Percentiles rank a stretch among this genome's conserved stretches.
Conservation (phyloP, 2,797 vertebrate species). For the Ciconia nigra region DNA sequence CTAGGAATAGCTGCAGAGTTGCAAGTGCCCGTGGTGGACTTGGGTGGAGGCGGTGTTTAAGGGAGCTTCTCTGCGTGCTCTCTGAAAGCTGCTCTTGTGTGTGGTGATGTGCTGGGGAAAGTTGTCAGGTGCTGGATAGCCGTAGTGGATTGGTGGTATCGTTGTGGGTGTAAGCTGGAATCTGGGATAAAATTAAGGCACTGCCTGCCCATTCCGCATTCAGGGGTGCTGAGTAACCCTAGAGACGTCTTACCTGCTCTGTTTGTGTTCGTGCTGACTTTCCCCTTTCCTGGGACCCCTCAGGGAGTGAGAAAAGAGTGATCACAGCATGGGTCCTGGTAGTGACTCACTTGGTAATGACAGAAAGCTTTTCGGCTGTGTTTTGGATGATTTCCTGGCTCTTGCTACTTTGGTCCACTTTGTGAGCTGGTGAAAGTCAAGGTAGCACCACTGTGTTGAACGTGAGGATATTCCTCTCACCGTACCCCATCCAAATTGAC, state of each 20-base stretch:
- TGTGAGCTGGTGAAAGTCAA: background rate
- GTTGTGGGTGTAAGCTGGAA: background rate
- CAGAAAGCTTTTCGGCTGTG: background rate
- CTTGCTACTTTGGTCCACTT: background rate
- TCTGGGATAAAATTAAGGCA: background rate
- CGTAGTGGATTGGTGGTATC: background rate
- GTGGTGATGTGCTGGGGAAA: background rate
- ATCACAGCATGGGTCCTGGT: background rate
- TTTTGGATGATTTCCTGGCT: background rate
- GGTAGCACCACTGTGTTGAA: background rate
- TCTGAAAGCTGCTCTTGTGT: background rate
- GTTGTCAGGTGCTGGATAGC: background rate
- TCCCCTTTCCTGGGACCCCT: background rate
- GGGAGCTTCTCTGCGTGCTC: background rate
- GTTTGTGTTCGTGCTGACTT: background rate
- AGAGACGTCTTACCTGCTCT: background rate
- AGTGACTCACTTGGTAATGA: background rate
- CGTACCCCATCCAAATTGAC: background rate
- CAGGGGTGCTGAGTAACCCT: background rate
- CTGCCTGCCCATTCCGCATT: background rate
- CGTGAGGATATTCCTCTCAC: background rate
- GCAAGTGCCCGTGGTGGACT: background rate
- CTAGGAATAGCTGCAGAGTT: conserved; percentile 46
- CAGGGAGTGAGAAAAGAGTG: background rate
- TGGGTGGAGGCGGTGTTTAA: background rate